Conservation (phyloP, 2,113 vertebrate genomes). For the Cheirogaleus medius region DNA sequence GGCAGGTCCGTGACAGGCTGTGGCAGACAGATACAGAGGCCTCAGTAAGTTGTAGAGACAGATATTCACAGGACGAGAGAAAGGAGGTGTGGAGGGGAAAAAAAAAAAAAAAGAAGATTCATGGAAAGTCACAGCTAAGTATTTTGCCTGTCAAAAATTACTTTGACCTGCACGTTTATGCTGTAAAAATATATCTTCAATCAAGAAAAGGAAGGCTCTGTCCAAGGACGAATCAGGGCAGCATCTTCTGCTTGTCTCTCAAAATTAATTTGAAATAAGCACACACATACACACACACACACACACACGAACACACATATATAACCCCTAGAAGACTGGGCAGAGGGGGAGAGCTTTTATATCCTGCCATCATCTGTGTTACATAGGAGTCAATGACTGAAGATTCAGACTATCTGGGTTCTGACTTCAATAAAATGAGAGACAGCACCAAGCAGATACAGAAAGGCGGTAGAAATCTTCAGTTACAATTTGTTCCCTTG, state of each 20-base stretch:
- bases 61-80: not conserved
- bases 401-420: accelerated
- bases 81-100: accelerated
- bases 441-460: not conserved
- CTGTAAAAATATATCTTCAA: constrained; percentile 77
- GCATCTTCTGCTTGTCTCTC: constrained; percentile 52
- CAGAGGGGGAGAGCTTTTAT: not conserved
- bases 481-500: not conserved
- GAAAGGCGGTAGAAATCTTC: not conserved
- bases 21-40: not conserved
- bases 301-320: not conserved
- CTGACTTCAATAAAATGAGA: not conserved
- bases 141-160: constrained; percentile 63
- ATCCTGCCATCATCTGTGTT: not conserved
- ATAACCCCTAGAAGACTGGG: not conserved
- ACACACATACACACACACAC: not conserved
- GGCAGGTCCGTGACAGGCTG: not conserved
- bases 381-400: accelerated
- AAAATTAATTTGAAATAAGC: constrained; percentile 76
- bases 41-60: not conserved
- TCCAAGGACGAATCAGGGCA: constrained; percentile 76
- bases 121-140: not conserved
- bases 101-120: not conserved
- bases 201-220: constrained; percentile 55
- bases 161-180: constrained; percentile 55